Evolutionary conservation across 1,140 invertebrate species (phyloP).

Genomic region (Euschistus heros): DNA sequence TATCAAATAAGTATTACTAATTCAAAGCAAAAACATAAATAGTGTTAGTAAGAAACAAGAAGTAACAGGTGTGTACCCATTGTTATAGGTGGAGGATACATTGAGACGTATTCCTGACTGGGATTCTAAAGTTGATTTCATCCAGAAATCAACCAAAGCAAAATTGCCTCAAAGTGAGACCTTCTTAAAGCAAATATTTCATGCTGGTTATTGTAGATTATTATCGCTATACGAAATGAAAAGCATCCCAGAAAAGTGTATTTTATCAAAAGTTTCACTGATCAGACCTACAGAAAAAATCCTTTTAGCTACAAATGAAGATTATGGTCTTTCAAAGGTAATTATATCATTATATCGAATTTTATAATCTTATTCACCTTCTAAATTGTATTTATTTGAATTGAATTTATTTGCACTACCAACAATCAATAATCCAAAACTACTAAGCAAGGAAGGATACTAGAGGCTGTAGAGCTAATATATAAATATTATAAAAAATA

Average conservation of each 20-base stretch:
- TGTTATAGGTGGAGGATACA: not conserved
- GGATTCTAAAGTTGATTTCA: conserved; percentile 35
- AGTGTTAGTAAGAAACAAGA: not conserved
- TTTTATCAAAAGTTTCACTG: conserved; percentile 49
- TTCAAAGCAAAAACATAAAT: not conserved
- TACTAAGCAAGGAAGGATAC: too few species aligned
- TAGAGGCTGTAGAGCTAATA: too few species aligned
- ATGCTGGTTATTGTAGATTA: conserved; percentile 44
- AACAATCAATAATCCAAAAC: too few species aligned
- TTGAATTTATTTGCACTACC: too few species aligned
- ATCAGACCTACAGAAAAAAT: conserved; percentile 47
- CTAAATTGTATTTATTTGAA: too few species aligned
- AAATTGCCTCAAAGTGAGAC: conserved; percentile 26
- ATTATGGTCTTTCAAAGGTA: conserved; percentile 50
- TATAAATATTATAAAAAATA: too few species aligned
- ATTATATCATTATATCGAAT: conserved; percentile 26
- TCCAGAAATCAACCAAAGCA: conserved; percentile 28
- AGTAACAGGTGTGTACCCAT: not conserved
- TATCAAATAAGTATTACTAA: not conserved
- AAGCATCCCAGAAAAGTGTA: conserved; percentile 16
- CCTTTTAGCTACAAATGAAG: conserved; percentile 40
- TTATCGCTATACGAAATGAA: conserved; percentile 44
- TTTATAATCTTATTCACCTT: too few species aligned
- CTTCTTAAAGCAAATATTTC: conserved; percentile 28
- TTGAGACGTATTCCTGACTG: conserved; percentile 28